A percentile compares a stretch with the other conserved stretches of the same genome.
phyloP scores from a whole-genome alignment of 2,113 vertebrate genomes.

The Sylvicapra grimmia region DNA sequence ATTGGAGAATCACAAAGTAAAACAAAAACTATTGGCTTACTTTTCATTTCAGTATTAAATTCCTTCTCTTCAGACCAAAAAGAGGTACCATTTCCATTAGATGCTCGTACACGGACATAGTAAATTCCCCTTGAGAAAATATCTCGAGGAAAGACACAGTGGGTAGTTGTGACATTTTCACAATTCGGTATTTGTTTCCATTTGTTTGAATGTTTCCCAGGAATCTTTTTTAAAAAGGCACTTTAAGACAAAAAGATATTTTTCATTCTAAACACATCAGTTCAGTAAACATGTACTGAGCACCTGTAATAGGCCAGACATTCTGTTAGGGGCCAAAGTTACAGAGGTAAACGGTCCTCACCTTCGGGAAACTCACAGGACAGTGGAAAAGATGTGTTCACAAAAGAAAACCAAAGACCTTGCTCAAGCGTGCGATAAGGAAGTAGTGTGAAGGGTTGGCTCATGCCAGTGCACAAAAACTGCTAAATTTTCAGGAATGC shows the following conservation, averaged over 20 bases:
- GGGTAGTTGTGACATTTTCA: slow-evolving; percentile 16
- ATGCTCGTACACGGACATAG: slow-evolving; percentile 67
- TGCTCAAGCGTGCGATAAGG: not conserved
- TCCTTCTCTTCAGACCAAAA: slow-evolving; percentile 67
- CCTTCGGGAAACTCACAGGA: not conserved
- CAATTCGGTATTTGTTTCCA: slow-evolving; percentile 70
- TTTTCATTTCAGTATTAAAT: slow-evolving; percentile 40
- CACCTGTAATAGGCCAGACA: not conserved
- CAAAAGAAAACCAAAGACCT: not conserved
- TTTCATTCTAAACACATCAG: not conserved
- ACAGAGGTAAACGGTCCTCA: not conserved
- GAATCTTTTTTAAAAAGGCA: not conserved
- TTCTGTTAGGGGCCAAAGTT: not conserved
- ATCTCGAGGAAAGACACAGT: slow-evolving; percentile 62
- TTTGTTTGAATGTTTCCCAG: not conserved
- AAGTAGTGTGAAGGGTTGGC: rapidly evolving
- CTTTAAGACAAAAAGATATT: slow-evolving; percentile 64
- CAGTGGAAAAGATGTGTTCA: not conserved
- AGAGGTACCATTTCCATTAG: slow-evolving; percentile 46
- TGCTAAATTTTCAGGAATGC: not conserved
- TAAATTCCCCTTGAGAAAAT: rapidly evolving
- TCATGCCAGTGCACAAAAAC: rapidly evolving
- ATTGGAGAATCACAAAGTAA: not conserved
- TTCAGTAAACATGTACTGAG: not conserved
- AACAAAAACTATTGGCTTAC: slow-evolving; percentile 54